Conservation (phyloP, 2,888 invertebrate genomes). For the Philereme vetulata region DNA sequence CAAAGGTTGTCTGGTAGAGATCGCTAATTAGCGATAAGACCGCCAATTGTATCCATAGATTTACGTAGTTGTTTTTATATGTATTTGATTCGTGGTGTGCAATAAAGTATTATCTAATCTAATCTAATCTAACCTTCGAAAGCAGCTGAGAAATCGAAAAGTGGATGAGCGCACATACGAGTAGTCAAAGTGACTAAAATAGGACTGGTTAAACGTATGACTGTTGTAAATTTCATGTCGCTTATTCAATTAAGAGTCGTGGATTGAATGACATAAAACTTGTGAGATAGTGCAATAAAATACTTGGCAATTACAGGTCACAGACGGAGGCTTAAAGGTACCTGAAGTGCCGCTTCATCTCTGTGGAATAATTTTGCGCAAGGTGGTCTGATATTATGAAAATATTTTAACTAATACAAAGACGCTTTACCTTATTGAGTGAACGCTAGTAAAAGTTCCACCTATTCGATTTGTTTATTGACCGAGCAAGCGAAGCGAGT, state of each 20-base stretch:
- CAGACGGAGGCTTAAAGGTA: conserved; percentile 54
- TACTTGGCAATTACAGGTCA: conserved; percentile 77
- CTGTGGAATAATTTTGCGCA: conserved; percentile 13
- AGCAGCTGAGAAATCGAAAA: background rate
- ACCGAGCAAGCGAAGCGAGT: too few relatives aligned
- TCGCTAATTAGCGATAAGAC: too few relatives aligned
- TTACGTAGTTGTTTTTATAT: too few relatives aligned
- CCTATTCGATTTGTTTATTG: too few relatives aligned
- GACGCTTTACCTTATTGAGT: too few relatives aligned
- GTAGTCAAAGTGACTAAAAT: conserved; percentile 62
- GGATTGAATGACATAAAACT: conserved; percentile 81
- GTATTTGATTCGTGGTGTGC: too few relatives aligned
- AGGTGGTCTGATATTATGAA: background rate
- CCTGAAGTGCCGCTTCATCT: conserved; percentile 41
- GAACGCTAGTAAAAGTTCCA: too few relatives aligned
- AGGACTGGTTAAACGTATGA: conserved; percentile 71
- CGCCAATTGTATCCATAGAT: too few relatives aligned
- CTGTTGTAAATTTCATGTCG: conserved; percentile 77
- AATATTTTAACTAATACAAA: background rate
- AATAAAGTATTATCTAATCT: too few relatives aligned
- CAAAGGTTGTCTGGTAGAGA: too few relatives aligned
- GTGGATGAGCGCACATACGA: background rate
- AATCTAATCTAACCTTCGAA: too few relatives aligned
- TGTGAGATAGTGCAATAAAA: conserved; percentile 78
- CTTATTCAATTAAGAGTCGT: conserved; percentile 80